Evolutionary conservation across 1,140 invertebrate genomes (phyloP), one percentile per base, ranked within the genome.

Genomic region (Lepeophtheirus salmonis): DNA sequence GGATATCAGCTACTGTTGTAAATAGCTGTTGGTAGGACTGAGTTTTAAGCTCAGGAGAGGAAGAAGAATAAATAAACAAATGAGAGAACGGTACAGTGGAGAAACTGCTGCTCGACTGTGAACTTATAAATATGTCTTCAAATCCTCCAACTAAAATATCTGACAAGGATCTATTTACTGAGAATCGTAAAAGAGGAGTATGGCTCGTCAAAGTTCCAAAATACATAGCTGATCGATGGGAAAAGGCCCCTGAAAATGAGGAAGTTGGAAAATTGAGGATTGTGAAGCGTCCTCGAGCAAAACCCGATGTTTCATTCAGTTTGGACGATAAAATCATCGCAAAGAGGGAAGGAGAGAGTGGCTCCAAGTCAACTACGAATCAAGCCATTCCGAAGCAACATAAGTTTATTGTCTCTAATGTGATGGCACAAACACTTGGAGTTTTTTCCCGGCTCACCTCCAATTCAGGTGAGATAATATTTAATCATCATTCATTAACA

Each of bases 141-240:
- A 21, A 20, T 41, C 30, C 30, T n/a, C 30, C 30, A 41, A 17
- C 12, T 3, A 57, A 57, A 41, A 48, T 24, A 16, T 61, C 58
- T 6, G 63, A 63, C 21, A 52, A 62, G 24, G 61, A 63, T 51
- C 18, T 94, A 63, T 89, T 94, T 76, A 76, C 89, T 20, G 82
- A 82, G n/a, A 88, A 89, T 69, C 83, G 85, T 23, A 80, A 79
- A 6, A 75, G 89, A 65, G 89, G 89, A 30, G 86, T 95, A 6
- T 96, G 91, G 90, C 75, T 96, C 10, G 90, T 96, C 0, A 96
- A 96, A 76, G 89, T 92, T 67, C 91, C 91, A 2, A 96, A 96
- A 75, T 96, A 94, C 74, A 83, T 96, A 64, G 83, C 89, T 1
- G 85, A 83, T 63, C 80, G 82, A 73, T 92, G 88, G 88, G 82